Evolutionary conservation across 2,113 vertebrate species (phyloP).

Genomic region (Xiphophorus couchianus): DNA sequence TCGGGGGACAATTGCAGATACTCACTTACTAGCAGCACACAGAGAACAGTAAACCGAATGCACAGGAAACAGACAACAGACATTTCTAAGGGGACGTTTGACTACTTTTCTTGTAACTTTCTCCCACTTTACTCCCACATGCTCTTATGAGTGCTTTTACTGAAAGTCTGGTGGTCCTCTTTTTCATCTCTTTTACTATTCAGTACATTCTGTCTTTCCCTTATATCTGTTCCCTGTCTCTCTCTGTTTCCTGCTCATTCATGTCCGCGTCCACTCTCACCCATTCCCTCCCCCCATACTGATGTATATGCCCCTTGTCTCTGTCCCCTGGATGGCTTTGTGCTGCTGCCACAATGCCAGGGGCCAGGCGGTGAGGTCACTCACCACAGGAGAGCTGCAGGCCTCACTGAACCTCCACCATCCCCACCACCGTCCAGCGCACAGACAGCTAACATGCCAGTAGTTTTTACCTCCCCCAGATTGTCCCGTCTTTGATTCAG

Average conservation of each 20-base stretch:
- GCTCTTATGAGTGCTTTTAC: conserved; percentile 49
- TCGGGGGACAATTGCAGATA: no score
- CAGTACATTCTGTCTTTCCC: conserved; percentile 9
- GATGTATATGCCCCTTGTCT: conserved; percentile 50
- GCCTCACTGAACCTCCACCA: conserved; percentile 70
- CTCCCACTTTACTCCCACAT: conserved; percentile 42
- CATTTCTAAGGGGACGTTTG: conserved; percentile 22
- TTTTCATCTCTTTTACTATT: conserved; percentile 28
- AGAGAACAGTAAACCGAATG: conserved; percentile 34
- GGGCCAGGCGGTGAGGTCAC: conserved; percentile 77
- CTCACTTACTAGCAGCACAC: conserved; percentile 7
- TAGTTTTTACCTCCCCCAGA: conserved; percentile 44
- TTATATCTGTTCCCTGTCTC: conserved; percentile 46
- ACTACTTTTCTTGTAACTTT: conserved; percentile 43
- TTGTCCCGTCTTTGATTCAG: conserved; percentile 26
- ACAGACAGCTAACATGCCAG: conserved; percentile 21
- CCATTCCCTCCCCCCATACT: conserved; percentile 67
- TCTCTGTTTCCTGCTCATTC: conserved; percentile 46
- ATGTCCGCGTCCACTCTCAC: conserved; percentile 50
- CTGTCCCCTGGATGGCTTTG: conserved; percentile 75
- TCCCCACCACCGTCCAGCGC: conserved; percentile 44
- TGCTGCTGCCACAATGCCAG: conserved; percentile 74
- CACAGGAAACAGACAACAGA: conserved; percentile 3
- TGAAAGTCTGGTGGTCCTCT: conserved; percentile 58
- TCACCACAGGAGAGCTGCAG: conserved; percentile 77